Percentiles rank a stretch among this genome's conserved stretches.
Conservation (phyloP, 2,113 vertebrate genomes). For the Oncorhynchus mykiss region DNA sequence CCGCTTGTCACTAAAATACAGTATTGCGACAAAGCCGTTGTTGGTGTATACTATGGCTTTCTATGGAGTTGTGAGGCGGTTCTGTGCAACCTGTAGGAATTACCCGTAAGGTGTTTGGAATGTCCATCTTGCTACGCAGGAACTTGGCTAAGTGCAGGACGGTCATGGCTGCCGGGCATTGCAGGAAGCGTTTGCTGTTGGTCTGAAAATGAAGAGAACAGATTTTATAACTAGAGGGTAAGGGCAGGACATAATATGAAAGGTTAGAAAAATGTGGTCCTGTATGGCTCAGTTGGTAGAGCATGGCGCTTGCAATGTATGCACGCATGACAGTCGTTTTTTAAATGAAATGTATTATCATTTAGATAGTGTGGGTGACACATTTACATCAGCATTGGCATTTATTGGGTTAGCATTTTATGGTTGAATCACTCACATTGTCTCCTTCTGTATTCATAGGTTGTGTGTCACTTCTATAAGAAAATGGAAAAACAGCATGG, state of each 20-base stretch:
- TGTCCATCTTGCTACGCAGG: slow-evolving; percentile 93
- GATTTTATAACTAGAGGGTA: not conserved
- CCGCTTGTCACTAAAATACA: no score
- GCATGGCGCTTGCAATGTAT: no score
- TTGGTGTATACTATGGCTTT: not conserved
- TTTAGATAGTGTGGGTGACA: no score
- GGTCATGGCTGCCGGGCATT: slow-evolving; percentile 91
- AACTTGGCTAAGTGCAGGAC: slow-evolving; percentile 92
- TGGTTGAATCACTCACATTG: slow-evolving; percentile 68
- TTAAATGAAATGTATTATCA: not conserved
- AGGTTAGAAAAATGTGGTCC: no score
- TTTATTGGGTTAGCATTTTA: not conserved
- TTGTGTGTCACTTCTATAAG: slow-evolving; percentile 78
- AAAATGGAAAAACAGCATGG: not conserved
- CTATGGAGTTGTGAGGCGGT: not conserved
- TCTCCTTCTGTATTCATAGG: slow-evolving; percentile 81
- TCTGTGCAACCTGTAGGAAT: slow-evolving; percentile 6
- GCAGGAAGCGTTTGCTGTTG: slow-evolving; percentile 88
- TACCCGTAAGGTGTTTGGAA: slow-evolving; percentile 91
- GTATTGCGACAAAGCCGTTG: no score
- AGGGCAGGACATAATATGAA: slow-evolving; percentile 7
- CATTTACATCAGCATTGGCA: no score
- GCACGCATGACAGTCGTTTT: no score
- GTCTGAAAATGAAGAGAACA: slow-evolving; percentile 49
- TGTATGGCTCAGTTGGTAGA: no score